A percentile compares a stretch with the other conserved stretches of the same genome.
These are phyloP conservation scores for Eustalomyia histrio DNA, from an alignment of 2,888 invertebrate species.

Conservation along the genomic window DNA sequence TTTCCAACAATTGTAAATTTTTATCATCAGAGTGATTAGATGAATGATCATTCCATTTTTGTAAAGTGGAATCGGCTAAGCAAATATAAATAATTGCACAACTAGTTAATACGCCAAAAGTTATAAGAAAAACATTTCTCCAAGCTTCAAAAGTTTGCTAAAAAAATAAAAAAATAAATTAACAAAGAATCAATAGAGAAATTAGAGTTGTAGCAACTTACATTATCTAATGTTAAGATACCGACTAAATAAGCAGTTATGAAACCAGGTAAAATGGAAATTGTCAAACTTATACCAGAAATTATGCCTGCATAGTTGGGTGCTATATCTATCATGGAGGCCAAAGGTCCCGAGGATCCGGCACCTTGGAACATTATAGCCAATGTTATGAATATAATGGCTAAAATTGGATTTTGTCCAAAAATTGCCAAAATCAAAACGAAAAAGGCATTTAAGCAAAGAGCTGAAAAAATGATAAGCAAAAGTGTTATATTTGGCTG, in stretches of 20 bases:
- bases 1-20: conserved; percentile 1
- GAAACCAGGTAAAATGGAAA: conserved; percentile 82
- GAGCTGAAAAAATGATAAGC: conserved; percentile 67
- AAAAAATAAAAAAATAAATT: conserved; percentile 65
- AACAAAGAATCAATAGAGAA: background rate
- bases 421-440: conserved; percentile 83
- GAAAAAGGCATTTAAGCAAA: conserved; percentile 80
- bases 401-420: conserved; percentile 82
- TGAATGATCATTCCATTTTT: conserved; percentile 81
- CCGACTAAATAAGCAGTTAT: conserved; percentile 84
- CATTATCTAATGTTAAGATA: conserved; percentile 83
- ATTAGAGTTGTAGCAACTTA: conserved; percentile 76
- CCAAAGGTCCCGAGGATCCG: conserved; percentile 84
- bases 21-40: conserved; percentile 1
- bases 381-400: conserved; percentile 82
- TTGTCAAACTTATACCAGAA: conserved; percentile 82
- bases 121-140: conserved; percentile 83
- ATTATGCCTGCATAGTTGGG: conserved; percentile 83
- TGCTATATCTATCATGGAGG: conserved; percentile 85
- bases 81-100: conserved; percentile 81
- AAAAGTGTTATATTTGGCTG: no score
- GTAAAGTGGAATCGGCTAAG: conserved; percentile 82
- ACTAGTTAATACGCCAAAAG: conserved; percentile 80
- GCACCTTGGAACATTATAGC: conserved; percentile 84
- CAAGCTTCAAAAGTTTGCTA: conserved; percentile 83